Percentiles rank a stretch among this genome's conserved stretches.
These are phyloP conservation scores for Vipera ursinii DNA, from an alignment of 2,797 vertebrate species.

Conservation along the genomic window DNA sequence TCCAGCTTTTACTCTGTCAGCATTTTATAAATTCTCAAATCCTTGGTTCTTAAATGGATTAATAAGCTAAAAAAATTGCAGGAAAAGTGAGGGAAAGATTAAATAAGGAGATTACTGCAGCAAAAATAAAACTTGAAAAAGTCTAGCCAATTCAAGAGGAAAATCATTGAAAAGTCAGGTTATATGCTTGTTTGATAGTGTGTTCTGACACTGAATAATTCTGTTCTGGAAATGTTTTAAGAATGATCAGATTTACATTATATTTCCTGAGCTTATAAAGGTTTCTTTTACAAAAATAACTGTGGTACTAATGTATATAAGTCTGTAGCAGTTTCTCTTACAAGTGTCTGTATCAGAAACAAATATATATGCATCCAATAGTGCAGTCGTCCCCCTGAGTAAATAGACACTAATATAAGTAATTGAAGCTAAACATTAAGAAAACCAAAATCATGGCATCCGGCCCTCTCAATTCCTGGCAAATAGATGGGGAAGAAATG, in stretches of 20 bases:
- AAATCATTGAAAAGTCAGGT: neutral
- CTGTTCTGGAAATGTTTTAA: neutral
- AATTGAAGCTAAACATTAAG: neutral
- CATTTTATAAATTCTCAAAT: neutral
- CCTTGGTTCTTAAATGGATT: neutral
- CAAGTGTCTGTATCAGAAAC: neutral
- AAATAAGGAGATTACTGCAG: neutral
- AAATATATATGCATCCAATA: neutral
- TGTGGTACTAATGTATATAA: neutral
- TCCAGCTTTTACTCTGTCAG: neutral
- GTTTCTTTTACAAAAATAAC: neutral
- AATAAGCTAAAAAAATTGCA: neutral
- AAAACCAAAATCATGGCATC: too few relatives aligned
- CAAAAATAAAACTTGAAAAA: neutral
- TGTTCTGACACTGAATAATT: neutral
- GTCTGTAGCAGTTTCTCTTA: neutral
- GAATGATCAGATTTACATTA: neutral
- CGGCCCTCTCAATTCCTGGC: too few relatives aligned
- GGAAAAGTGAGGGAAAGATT: neutral
- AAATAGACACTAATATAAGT: neutral
- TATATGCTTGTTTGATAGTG: neutral
- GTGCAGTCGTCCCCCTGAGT: neutral
- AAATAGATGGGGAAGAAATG: too few relatives aligned
- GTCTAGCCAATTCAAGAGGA: neutral
- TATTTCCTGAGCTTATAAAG: neutral